These are phyloP conservation scores for Pristionchus arcanus DNA, from an alignment of 2,888 invertebrate genomes.

Conservation along the genomic window DNA sequence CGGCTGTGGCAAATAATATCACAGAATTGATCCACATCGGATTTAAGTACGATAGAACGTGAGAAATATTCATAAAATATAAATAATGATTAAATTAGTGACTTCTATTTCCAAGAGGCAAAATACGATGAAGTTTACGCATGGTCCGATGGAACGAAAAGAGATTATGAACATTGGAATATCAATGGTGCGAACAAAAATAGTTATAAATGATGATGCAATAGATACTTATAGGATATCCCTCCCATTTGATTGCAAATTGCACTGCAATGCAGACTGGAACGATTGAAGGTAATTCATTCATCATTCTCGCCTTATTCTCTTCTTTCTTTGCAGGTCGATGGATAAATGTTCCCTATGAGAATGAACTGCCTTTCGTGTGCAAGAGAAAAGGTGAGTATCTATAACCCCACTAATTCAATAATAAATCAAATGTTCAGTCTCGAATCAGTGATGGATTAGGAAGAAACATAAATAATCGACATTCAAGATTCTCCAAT, in stretches of 20 bases:
- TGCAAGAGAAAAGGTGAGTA: conserved; percentile 15
- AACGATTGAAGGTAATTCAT: neutral
- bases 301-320: neutral
- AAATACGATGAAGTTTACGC: conserved; percentile 8
- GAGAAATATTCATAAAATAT: neutral
- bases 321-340: neutral
- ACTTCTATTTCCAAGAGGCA: neutral
- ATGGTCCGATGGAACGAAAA: conserved; percentile 17
- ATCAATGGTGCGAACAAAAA: neutral
- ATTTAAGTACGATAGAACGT: conserved; percentile 5
- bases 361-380: neutral
- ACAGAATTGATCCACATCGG: neutral
- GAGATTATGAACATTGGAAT: conserved; percentile 36
- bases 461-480: neutral
- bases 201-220: neutral
- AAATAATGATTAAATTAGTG: neutral
- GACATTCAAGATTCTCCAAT: neutral
- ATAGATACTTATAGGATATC: neutral
- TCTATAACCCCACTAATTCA: neutral
- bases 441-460: neutral
- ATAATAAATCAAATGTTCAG: neutral
- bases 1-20: neutral
- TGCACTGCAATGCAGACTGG: neutral
- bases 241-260: conserved; percentile 1
- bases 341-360: conserved; percentile 15